Conservation (phyloP, 1,140 invertebrate genomes). For the Zaprionus lachaisei region DNA sequence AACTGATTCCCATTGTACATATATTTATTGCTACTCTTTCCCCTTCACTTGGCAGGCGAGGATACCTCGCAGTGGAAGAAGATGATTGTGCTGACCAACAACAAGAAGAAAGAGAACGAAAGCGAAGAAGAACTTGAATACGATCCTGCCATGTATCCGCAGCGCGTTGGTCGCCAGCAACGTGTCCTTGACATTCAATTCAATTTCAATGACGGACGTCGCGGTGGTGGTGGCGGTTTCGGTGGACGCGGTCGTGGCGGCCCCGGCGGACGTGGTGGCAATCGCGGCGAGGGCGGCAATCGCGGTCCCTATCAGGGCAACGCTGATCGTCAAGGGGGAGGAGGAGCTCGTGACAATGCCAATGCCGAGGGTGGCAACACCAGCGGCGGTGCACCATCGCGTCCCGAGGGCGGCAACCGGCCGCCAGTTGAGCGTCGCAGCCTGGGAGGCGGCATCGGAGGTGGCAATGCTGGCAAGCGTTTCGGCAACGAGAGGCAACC, state of each 20-base stretch:
- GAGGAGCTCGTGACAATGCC: constrained; percentile 73
- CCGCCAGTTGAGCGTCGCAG: constrained; percentile 72
- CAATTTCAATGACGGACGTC: constrained; percentile 93
- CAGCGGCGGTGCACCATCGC: constrained; percentile 54
- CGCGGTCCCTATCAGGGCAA: constrained; percentile 62
- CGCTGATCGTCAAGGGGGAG: constrained; percentile 52
- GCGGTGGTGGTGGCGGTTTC: constrained; percentile 88
- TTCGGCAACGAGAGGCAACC: constrained; percentile 74
- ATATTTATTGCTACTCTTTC: not conserved
- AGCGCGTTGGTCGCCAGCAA: constrained; percentile 94
- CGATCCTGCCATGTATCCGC: constrained; percentile 92
- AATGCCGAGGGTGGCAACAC: constrained; percentile 38
- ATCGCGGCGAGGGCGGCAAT: constrained; percentile 75
- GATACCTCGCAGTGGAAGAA: constrained; percentile 96
- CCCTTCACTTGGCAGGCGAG: constrained; percentile 86
- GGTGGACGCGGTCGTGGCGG: constrained; percentile 88
- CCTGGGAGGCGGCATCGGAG: constrained; percentile 73
- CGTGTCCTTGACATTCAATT: constrained; percentile 95
- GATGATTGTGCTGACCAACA: constrained; percentile 87
- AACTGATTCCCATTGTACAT: not conserved
- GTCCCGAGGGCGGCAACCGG: constrained; percentile 57
- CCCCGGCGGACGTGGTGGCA: constrained; percentile 87
- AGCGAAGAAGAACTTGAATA: constrained; percentile 89
- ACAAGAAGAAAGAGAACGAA: constrained; percentile 86
- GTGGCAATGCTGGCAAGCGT: constrained; percentile 65